Conservation (phyloP, 2,888 invertebrate species). For the Neocrepidodera transversa region DNA sequence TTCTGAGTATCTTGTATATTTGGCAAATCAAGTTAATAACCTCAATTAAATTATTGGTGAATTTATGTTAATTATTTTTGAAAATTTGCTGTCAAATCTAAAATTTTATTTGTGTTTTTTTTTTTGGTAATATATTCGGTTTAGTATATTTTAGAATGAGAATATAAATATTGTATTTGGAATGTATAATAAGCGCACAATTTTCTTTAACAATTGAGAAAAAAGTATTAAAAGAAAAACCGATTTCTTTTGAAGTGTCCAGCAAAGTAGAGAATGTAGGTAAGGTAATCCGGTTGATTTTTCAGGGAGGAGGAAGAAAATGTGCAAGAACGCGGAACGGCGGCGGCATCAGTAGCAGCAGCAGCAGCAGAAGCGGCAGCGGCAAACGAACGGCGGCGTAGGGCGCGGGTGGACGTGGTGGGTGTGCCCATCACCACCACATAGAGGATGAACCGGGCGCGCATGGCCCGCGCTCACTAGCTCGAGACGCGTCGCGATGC, state of each 20-base stretch:
- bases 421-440: constrained; percentile 50
- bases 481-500: constrained; percentile 54
- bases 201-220: too few species aligned
- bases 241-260: constrained; percentile 32
- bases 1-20: too few species aligned
- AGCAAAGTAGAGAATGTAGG: constrained; percentile 51
- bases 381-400: constrained; percentile 23
- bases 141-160: too few species aligned
- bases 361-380: constrained; percentile 12
- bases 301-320: constrained; percentile 50
- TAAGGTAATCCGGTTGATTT: constrained; percentile 57
- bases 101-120: too few species aligned
- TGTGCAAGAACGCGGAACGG: constrained; percentile 57
- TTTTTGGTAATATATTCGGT: too few species aligned
- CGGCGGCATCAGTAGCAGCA: constrained; percentile 19
- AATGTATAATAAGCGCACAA: too few species aligned
- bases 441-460: constrained; percentile 51
- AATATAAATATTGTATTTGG: too few species aligned
- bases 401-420: constrained; percentile 47
- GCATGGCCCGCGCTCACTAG: constrained; percentile 55
- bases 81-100: too few species aligned
- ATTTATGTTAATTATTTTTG: too few species aligned
- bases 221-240: too few species aligned
- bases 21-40: too few species aligned
- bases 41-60: too few species aligned